Evolutionary conservation across 2,797 vertebrate genomes (phyloP), one percentile per base, ranked within the genome.

Genomic region (Toxotes lorentzi): DNA sequence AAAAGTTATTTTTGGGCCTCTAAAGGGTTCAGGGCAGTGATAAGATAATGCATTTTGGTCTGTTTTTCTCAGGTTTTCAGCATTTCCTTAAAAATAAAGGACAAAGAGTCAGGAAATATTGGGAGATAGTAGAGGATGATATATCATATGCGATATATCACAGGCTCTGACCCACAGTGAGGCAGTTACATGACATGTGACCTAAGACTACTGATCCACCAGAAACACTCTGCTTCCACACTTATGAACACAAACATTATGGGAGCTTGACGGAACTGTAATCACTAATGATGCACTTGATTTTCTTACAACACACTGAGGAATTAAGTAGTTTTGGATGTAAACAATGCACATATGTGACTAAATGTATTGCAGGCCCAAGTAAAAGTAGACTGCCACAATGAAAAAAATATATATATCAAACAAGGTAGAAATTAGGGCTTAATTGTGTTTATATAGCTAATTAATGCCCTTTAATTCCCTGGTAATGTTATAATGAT

Each of bases 31-130:
- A 48, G 23, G 41, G 35, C 30, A 43, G 23, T 45, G 65, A 73
- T 74, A 35, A 70, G 30, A 58, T 16, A 32, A 43, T 3, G 2
- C 4, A 4, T 60, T 38, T 21, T 24, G 3, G 43, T 72, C 35
- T 73, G 40, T 61, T 86, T 83, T 70, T 68, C 70, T 48, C 56
- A 35, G 34, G 32, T 56, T 59, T 71, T n/a, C 40, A 66, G 69
- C n/a, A 63, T 68, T 70, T 89, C 78, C 79, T 76, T 24, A 48
- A 54, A 34, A 40, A 72, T 30, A 70, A 63, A 75, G 62, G 56
- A 68, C 51, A 56, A 58, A 79, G 35, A 70, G 38, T 65, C 67
- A 84, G 87, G 84, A 91, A 82, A 77, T 35, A 48, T 40, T 54
- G 12, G 0, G 24, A 70, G 60, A 82, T 47, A 60, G 41, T 1